These are phyloP conservation scores for Taurulus bubalis DNA, from an alignment of 2,113 vertebrate genomes.

Conservation along the genomic window DNA sequence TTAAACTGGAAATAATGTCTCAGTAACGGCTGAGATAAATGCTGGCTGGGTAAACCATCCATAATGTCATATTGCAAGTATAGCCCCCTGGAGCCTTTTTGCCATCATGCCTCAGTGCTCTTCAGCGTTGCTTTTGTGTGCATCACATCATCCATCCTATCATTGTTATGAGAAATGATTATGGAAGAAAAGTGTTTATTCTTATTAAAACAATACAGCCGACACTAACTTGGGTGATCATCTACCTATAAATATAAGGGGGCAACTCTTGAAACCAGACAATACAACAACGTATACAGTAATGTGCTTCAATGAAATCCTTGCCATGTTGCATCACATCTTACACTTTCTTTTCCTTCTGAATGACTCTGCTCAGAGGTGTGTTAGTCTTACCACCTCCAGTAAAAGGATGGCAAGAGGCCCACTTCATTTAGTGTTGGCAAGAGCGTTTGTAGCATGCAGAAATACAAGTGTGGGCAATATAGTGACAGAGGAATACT, in stretches of 20 bases:
- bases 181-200: constrained; percentile 6
- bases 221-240: background rate
- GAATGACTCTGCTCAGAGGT: constrained; percentile 25
- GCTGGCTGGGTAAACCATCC: constrained; percentile 61
- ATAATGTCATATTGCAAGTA: constrained; percentile 35
- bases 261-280: background rate
- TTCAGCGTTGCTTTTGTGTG: background rate
- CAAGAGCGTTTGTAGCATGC: constrained; percentile 4
- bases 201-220: background rate
- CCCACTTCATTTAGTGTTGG: background rate
- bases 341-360: constrained; percentile 9
- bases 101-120: constrained; percentile 39
- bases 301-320: background rate
- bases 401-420: constrained; percentile 10
- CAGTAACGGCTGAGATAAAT: constrained; percentile 46
- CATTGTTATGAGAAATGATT: background rate
- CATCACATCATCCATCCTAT: constrained; percentile 27
- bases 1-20: constrained; percentile 30
- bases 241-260: background rate
- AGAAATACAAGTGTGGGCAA: background rate
- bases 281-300: background rate
- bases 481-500: background rate
- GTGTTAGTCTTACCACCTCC: background rate
- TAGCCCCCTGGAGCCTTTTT: constrained; percentile 30
- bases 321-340: constrained; percentile 23